Evolutionary conservation across 2,113 vertebrate species (phyloP).

Genomic region (Halcyon malimbica): DNA sequence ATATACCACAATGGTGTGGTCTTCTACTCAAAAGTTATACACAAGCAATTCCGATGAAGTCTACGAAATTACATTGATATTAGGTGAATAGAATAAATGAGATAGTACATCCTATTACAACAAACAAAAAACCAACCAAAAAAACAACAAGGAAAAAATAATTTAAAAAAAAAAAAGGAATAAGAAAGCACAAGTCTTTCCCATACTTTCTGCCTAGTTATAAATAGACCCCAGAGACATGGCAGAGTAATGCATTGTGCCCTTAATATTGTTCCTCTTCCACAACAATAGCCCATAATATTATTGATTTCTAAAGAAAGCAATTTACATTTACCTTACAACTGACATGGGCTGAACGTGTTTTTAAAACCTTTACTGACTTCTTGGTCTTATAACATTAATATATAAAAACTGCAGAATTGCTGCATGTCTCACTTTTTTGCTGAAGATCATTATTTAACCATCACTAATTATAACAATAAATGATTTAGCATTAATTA

Average conservation of each 20-base stretch:
- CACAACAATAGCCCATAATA: not conserved
- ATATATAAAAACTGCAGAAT: not conserved
- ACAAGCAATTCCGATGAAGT: not conserved
- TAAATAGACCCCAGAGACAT: not conserved
- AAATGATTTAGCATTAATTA: slow-evolving; percentile 2
- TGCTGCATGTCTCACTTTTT: not conserved
- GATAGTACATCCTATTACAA: not conserved
- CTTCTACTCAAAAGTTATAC: not conserved
- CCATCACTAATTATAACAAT: not conserved
- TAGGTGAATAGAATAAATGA: not conserved
- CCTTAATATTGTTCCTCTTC: not conserved
- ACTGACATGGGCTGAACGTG: not conserved
- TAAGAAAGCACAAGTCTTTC: not conserved
- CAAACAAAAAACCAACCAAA: not conserved
- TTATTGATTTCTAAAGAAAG: not conserved
- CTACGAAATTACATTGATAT: not conserved
- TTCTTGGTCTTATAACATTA: not conserved
- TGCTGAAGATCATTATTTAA: not conserved
- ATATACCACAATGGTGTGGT: not conserved
- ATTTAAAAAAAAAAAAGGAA: too few relatives aligned
- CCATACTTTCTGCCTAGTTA: not conserved
- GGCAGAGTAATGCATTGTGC: not conserved
- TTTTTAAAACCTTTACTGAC: not conserved
- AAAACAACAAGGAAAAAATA: too few relatives aligned
- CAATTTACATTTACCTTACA: not conserved